phyloP scores from a whole-genome alignment of 35 echinoderm and acorn worm species.

The Lytechinus pictus region DNA sequence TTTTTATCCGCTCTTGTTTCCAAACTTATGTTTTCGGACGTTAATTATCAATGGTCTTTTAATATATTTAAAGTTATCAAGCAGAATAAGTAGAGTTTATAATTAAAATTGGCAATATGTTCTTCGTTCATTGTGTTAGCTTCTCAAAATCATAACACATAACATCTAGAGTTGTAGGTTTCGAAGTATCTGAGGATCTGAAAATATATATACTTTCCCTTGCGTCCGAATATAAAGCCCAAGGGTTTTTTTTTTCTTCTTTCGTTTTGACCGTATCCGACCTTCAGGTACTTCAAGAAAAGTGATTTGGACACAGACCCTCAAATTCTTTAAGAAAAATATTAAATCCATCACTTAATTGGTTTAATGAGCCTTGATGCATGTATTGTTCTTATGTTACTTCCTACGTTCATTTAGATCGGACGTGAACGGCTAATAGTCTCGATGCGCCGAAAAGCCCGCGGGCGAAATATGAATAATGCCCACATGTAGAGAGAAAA shows the following conservation, averaged over 20 bases:
- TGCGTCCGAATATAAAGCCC: not conserved
- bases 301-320: not conserved
- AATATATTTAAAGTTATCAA: no score
- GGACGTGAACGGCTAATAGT: constrained; percentile 1
- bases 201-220: not conserved
- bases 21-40: no score
- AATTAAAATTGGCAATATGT: not conserved
- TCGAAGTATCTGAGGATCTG: not conserved
- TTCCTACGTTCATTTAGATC: not conserved
- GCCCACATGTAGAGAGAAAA: constrained; percentile 8
- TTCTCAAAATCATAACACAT: not conserved
- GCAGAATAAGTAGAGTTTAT: no score
- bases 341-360: constrained; percentile 5
- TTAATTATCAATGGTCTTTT: no score
- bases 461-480: constrained; percentile 4
- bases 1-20: no score
- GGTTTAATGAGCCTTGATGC: constrained; percentile 11
- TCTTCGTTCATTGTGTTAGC: not conserved
- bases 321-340: not conserved
- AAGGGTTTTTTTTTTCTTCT: not conserved
- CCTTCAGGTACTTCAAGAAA: not conserved
- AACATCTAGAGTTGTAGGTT: not conserved
- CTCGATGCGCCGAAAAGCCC: not conserved
- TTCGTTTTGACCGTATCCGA: not conserved
- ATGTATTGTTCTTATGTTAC: not conserved